Percentiles rank a stretch among this genome's conserved stretches.
These are phyloP conservation scores for Doris montereyensis DNA, from an alignment of 2,888 invertebrate species.

Conservation along the genomic window DNA sequence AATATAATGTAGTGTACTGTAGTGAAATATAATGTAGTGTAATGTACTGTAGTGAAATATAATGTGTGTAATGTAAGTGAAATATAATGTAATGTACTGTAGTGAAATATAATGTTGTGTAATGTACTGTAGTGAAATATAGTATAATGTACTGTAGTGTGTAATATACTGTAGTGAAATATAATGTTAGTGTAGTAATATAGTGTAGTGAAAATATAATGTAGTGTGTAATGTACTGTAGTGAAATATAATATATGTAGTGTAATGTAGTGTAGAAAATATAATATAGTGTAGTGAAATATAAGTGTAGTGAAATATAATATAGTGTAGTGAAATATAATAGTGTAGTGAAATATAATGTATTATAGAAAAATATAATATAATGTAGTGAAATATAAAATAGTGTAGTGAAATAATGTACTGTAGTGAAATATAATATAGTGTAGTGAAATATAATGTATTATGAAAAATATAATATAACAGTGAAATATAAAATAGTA, in stretches of 20 bases:
- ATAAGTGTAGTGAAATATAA: constrained; percentile 4
- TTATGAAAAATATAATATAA: too few relatives aligned
- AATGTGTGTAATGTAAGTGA: not conserved
- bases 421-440: too few relatives aligned
- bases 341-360: too few relatives aligned
- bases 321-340: not conserved
- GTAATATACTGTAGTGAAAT: constrained; percentile 4
- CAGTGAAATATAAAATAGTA: constrained; percentile 10
- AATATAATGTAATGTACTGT: constrained; percentile 7
- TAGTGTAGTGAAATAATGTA: too few relatives aligned
- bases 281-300: constrained; percentile 16
- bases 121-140: constrained; percentile 15
- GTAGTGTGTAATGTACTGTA: not conserved
- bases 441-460: too few relatives aligned
- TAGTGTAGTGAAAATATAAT: not conserved
- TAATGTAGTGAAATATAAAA: too few relatives aligned
- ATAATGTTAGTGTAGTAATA: not conserved
- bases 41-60: constrained; percentile 3
- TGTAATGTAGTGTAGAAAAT: constrained; percentile 23
- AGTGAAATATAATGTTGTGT: not conserved
- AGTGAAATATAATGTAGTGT: not conserved
- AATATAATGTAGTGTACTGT: not conserved
- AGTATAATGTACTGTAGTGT: constrained; percentile 2
- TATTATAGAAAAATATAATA: too few relatives aligned
- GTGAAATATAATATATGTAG: constrained; percentile 10